Evolutionary conservation across 2,888 invertebrate genomes (phyloP), one percentile per base, ranked within the genome.

Genomic region (Papilio elwesi): DNA sequence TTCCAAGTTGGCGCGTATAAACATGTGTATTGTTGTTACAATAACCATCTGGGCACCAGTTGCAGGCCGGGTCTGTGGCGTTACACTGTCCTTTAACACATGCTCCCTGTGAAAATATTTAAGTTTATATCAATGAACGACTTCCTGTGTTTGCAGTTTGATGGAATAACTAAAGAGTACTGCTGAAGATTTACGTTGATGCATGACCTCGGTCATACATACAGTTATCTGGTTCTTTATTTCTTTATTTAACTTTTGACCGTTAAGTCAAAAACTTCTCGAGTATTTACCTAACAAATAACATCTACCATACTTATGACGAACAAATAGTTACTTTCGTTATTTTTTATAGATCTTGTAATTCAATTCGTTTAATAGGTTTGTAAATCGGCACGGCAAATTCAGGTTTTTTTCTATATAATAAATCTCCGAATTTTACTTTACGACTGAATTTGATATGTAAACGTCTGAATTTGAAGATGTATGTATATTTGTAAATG

Each of bases 11-110:
- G 63, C 85, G 83, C 5, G 83, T 85, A 77, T 92, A 90, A 10
- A 88, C 76, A 65, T 90, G 86, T 0, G 93, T 93, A 76, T 92
- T 92, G 74, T 93, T 93, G 77, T 88, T 90, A 81, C 93, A 93
- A 81, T 91, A 91, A 0, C 93, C 93, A 71, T 92, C 91, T 6
- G 91, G 90, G 72, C 93, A 93, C 91, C 91, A 92, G 84, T 92
- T 92, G 85, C 93, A 93, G 13, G 76, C 77, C 0, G 89, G 82
- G 74, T 93, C 93, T 0, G 91, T 86, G 13, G 85, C 80, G 79
- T 91, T 91, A 81, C 93, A 93, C 53, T 91, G 89, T 0, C 93
- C 93, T 74, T 86, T 87, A n/a, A 93, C 90, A 76, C 93, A 93
- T n/a, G 89, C 87, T 16, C 93, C 93, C 93, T 93, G 83, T 6